These are phyloP conservation scores for Rhynchophorus ferrugineus DNA, from an alignment of 1,140 invertebrate genomes.

Conservation along the genomic window DNA sequence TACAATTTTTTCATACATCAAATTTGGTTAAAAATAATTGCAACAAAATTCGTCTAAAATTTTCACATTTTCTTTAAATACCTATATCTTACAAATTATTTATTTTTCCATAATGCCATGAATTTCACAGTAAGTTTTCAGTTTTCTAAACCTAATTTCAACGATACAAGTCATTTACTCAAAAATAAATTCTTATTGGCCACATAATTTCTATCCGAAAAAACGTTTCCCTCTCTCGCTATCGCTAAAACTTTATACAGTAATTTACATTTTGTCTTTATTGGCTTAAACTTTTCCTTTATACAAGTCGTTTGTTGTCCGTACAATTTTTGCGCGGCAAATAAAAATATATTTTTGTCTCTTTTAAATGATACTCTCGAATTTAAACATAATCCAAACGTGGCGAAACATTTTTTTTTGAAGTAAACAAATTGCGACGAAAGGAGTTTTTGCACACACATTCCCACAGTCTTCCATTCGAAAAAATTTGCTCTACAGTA, in stretches of 20 bases:
- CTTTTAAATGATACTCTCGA: no score
- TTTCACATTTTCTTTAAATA: conserved; percentile 28
- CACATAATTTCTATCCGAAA: not conserved
- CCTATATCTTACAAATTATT: conserved; percentile 35
- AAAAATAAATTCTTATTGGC: conserved; percentile 9
- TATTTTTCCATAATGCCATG: conserved; percentile 31
- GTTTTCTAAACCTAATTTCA: conserved; percentile 18
- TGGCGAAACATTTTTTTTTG: conserved; percentile 14
- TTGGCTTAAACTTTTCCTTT: not conserved
- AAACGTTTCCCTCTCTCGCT: conserved; percentile 1
- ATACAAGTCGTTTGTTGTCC: not conserved
- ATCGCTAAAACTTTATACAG: conserved; percentile 12
- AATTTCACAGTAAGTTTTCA: conserved; percentile 34
- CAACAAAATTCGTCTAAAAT: conserved; percentile 30
- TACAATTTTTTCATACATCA: conserved; percentile 39
- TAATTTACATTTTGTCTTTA: conserved; percentile 13
- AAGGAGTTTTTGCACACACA: conserved; percentile 21
- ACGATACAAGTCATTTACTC: conserved; percentile 6
- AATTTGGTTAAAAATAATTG: conserved; percentile 35
- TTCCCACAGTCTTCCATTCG: conserved; percentile 19
- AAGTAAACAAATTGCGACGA: no score
- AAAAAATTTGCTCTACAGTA: conserved; percentile 30
- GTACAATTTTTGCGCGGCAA: not conserved
- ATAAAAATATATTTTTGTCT: not conserved
- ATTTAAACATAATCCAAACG: conserved; percentile 1